Base-by-base conservation (phyloP, 2,113 vertebrate species). In the Microtus oregoni region DNA sequence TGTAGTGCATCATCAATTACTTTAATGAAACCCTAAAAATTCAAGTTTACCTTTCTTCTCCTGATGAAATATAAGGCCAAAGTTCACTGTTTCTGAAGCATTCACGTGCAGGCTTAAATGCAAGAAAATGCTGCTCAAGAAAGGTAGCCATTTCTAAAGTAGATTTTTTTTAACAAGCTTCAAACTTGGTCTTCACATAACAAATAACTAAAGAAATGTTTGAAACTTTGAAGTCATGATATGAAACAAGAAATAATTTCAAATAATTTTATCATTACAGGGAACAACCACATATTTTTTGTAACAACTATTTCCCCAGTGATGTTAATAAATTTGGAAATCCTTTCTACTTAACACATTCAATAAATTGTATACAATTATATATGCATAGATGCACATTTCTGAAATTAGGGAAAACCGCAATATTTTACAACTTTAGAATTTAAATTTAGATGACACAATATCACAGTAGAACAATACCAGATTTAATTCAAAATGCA, bases 11-110 rank as follows among this genome's bases (percentile, higher is more conserved):
- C 55, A 94, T 91, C 55, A 89, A 90, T 86, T 81, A 63, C 47
- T 77, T 92, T 85, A 94, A 88, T 44, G 17, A 58, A 65, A 90
- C 47, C 22, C 44, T 91, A 70, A 97, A 94, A 55, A 89, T 85
- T 88, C n/a, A 15, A 30, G 89, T 90, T 76, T 75, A 70, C 28
- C 50, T 63, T 83, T 73, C 22, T 89, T 96, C 91, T 86, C 65
- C 10, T 78, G 10, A 35, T 91, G 35, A 85, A 96, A 95, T 83
- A 1, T 0, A 35, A 96, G 28, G 44, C 41, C 82, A 76, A 83
- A 19, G 82, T 87, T 89, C 0, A 82, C 30, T 91, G 19, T 11
- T 93, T 90, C 32, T 52, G 11, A 3, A 86, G 26, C 35, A 52
- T 83, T 67, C 35, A 22, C 38, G 30, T 78, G n/a, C 91, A 87